Evolutionary conservation across 2,113 vertebrate species (phyloP).

Genomic region (Ancistrus triradiatus): DNA sequence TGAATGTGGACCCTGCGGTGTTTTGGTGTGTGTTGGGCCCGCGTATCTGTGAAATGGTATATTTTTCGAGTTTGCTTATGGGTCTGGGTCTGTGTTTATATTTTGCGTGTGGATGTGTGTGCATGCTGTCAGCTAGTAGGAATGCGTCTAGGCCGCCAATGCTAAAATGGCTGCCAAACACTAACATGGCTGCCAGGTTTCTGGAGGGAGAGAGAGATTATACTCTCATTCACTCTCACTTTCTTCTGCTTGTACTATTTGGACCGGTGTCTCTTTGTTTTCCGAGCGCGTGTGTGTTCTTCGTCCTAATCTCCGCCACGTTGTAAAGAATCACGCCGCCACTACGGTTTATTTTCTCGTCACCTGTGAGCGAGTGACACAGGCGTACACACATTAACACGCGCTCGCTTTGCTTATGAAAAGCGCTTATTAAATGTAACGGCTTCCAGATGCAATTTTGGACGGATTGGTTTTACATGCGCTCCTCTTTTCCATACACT

Average conservation of each 20-base stretch:
- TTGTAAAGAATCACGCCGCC: constrained; percentile 68
- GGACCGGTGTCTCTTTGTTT: constrained; percentile 72
- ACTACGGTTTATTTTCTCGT: constrained; percentile 59
- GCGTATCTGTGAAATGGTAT: constrained; percentile 11
- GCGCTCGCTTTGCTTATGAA: constrained; percentile 6
- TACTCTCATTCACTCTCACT: constrained; percentile 50
- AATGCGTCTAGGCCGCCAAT: constrained; percentile 77
- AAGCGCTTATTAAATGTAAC: no score
- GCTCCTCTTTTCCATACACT: not conserved
- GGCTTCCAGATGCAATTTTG: not conserved
- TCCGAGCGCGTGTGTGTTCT: constrained; percentile 41
- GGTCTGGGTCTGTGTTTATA: constrained; percentile 13
- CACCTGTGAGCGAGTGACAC: constrained; percentile 67
- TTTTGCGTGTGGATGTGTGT: constrained; percentile 42
- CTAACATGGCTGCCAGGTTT: constrained; percentile 93
- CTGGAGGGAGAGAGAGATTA: constrained; percentile 60
- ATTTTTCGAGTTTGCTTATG: constrained; percentile 12
- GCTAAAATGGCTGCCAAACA: constrained; percentile 93
- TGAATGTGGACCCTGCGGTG: constrained; percentile 21
- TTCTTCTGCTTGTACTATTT: constrained; percentile 49
- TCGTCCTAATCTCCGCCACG: constrained; percentile 69
- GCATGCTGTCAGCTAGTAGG: constrained; percentile 70
- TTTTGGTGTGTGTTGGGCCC: not conserved
- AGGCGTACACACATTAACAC: constrained; percentile 55
- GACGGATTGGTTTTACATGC: not conserved